Evolutionary conservation across 1,140 invertebrate genomes (phyloP), one percentile per base, ranked within the genome.

Genomic region (Tetramorium parvispinum): DNA sequence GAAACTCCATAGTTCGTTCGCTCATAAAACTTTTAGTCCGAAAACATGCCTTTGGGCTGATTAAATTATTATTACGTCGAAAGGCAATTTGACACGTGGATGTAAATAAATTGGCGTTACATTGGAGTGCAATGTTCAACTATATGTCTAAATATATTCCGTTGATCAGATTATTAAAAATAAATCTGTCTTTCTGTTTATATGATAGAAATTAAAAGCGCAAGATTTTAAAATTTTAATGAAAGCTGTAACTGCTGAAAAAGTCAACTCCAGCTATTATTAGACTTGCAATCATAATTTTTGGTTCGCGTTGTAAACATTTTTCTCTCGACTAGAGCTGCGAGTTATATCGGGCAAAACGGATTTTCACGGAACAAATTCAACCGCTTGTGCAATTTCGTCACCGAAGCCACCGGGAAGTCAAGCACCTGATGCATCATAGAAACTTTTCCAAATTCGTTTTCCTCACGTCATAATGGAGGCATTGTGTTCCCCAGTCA

Each of bases 371-470:
- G 13, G 18, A 32, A 37, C 24, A 32, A 83, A 61, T 59, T 75
- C 53, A 75, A 49, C 1, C 43, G 40, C 6, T 73, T 49, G 49
- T 27, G 27, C 68, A 83, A 73, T 83, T 83, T 83, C 8, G 51
- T 57, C 10, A 16, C 66, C 37, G 68, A 21, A 24, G 53, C 13
- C 68, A 24, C 18, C 40, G 53, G 49, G 79, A 83, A 83, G 79
- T 75, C 79, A 83, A 83, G 55, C 68, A 75, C 27, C 75, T 46
- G 63, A 51, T 32, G 21, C 24, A 49, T 37, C 18, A 4, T 57
- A 43, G 55, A 77, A 89, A 89, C 83, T 89, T 88, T 78, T 24
- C 71, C 21, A 88, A 88, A 88, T 88, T 86, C 77, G 88, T 86
- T 86, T 65, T 79, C 53, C 65, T 27, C 63, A 51, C 10, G 73